Evolutionary conservation across 2,113 vertebrate genomes (phyloP), one percentile per base, ranked within the genome.

Genomic region (Eurypyga helias): DNA sequence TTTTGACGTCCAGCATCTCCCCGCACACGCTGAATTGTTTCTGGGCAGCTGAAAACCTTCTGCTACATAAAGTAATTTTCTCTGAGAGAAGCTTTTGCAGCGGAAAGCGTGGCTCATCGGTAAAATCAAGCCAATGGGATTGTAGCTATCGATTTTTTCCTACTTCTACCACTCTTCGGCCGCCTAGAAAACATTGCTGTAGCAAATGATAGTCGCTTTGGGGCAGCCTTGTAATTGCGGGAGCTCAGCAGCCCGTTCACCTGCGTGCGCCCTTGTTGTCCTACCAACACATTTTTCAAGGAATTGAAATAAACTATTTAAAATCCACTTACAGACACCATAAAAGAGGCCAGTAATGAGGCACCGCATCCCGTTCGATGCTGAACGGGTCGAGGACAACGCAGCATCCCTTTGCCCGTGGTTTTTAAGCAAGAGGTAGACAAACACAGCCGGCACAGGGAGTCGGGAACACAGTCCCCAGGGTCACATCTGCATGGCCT

Each of bases 321-420:
- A 87, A 83, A 77, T 6, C 48, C 1, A 0, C 5, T 13, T 15
- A 11, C 4, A 24, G 52, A 2, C 18, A 5, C 31, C 46, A 14
- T 21, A 8, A 3, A 65, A 23, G 43, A 67, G 17, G 64, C 29
- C 23, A 1, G 5, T 2, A 7, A 33, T 36, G 33, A 11, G 1
- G 0, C 2, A 0, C 25, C 33, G 34, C 1, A 1, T 25, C 15
- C n/a, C 19, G 15, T 1, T 9, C 0, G 14, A 7, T 2, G 34
- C 71, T 9, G 9, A 2, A 11, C 26, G 9, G 45, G 25, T 19
- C 23, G 19, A 16, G 51, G n/a, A 19, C 1, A 2, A 34, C 2
- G 36, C 18, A 48, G 49, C 48, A 5, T 18, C 38, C 33, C 34
- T 17, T 41, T 60, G 71, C 38, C 26, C 10, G 0, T 2, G 43